These are phyloP conservation scores for Oryzias javanicus DNA, from an alignment of 2,113 vertebrate genomes.

Conservation along the genomic window DNA sequence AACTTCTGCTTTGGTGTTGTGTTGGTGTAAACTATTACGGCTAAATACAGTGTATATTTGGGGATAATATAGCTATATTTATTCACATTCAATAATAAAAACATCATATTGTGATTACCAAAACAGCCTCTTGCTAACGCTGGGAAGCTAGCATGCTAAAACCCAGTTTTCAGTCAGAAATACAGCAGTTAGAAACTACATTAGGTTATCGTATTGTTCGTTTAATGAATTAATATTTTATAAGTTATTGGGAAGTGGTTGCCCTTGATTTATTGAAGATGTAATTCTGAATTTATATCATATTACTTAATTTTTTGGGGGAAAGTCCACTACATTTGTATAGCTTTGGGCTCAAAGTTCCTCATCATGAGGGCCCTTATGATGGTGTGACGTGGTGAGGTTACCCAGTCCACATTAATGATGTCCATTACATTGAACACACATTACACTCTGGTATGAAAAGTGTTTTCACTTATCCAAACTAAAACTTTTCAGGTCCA, in stretches of 20 bases:
- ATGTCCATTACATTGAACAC: not conserved
- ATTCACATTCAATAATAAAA: not conserved
- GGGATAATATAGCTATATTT: rapidly evolving
- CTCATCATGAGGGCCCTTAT: too few relatives aligned
- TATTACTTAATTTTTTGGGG: not conserved
- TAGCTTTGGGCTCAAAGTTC: too few relatives aligned
- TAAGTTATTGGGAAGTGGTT: too few relatives aligned
- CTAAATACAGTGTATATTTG: not conserved
- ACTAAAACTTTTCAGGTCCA: conserved; percentile 25
- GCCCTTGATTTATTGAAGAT: not conserved
- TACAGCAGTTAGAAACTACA: conserved; percentile 7
- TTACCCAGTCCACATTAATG: not conserved
- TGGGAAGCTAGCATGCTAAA: conserved; percentile 55
- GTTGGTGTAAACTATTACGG: not conserved
- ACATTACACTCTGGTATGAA: not conserved
- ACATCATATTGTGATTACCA: not conserved
- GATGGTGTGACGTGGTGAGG: too few relatives aligned
- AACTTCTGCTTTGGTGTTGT: not conserved
- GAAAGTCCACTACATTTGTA: too few relatives aligned
- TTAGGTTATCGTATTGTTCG: not conserved
- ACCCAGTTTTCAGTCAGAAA: conserved; percentile 26
- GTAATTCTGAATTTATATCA: not conserved
- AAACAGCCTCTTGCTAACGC: conserved; percentile 48
- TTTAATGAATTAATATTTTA: too few relatives aligned
- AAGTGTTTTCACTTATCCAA: not conserved